phyloP scores from a whole-genome alignment of 2,888 invertebrate genomes.

The Cepaea hortensis region DNA sequence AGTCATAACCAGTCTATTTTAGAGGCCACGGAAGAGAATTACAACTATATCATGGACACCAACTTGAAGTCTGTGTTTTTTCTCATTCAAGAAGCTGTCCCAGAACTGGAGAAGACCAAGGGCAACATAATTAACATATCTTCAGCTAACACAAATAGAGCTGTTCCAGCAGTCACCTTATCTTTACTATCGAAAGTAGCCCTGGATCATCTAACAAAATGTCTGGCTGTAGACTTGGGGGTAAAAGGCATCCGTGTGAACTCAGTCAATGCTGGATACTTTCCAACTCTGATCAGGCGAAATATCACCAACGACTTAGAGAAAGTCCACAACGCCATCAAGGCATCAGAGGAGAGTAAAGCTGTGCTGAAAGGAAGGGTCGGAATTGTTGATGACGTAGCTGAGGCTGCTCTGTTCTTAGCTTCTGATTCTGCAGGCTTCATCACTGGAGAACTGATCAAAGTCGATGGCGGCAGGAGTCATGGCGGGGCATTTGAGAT shows the following conservation, averaged over 20 bases:
- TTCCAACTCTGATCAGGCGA: conserved; percentile 13
- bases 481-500: not conserved
- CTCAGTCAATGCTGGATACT: conserved; percentile 1
- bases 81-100: conserved; percentile 39
- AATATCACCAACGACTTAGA: not conserved
- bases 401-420: conserved; percentile 14
- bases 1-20: not conserved
- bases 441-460: conserved; percentile 8
- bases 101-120: conserved; percentile 35
- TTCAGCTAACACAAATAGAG: not conserved
- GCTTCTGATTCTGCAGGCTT: conserved; percentile 16
- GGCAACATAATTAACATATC: conserved; percentile 39
- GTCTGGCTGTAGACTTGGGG: conserved; percentile 34
- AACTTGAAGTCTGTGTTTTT: conserved; percentile 37
- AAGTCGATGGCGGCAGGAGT: conserved; percentile 3
- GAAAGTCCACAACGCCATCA: not conserved
- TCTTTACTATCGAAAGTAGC: conserved; percentile 34
- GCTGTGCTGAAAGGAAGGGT: not conserved
- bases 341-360: not conserved
- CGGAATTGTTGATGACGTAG: conserved; percentile 6
- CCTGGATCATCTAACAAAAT: conserved; percentile 19
- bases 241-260: not conserved
- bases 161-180: not conserved
- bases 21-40: conserved; percentile 22
- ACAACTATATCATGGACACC: conserved; percentile 36